Percentiles rank a stretch among this genome's conserved stretches.
phyloP scores from a whole-genome alignment of 2,113 vertebrate species.

The Forbesichthys agassizii region DNA sequence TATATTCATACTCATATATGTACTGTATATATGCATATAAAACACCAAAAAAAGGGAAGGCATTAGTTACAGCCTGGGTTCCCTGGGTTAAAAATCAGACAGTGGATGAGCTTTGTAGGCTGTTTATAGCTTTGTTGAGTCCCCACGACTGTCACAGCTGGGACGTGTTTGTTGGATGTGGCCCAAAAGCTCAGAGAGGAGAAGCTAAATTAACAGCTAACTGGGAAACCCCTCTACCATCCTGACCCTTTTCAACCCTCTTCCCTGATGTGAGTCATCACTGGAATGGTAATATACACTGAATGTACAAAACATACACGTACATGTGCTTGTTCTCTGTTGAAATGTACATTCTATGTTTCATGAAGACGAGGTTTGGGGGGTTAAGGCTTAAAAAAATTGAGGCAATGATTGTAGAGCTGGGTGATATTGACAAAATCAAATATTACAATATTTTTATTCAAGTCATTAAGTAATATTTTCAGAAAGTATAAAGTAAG shows the following conservation, averaged over 20 bases:
- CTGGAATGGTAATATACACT: no score
- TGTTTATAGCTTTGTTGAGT: conserved; percentile 46
- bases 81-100: conserved; percentile 70
- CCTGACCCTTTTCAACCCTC: conserved; percentile 51
- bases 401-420: no score
- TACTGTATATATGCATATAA: conserved; percentile 70
- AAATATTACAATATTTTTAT: no score
- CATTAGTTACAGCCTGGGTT: conserved; percentile 66
- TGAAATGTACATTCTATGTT: no score
- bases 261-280: conserved; percentile 25
- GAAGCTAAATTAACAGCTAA: conserved; percentile 30
- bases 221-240: conserved; percentile 35
- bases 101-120: conserved; percentile 54
- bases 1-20: conserved; percentile 79
- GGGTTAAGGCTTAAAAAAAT: no score
- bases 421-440: no score
- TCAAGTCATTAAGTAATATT: no score
- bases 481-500: no score
- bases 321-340: no score
- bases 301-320: no score
- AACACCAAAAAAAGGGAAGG: conserved; percentile 76
- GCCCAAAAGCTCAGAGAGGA: conserved; percentile 39
- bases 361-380: no score
- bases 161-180: conserved; percentile 74
- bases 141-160: no score